Evolutionary conservation across 2,113 vertebrate genomes (phyloP).

Genomic region (Peucedramus taeniatus): DNA sequence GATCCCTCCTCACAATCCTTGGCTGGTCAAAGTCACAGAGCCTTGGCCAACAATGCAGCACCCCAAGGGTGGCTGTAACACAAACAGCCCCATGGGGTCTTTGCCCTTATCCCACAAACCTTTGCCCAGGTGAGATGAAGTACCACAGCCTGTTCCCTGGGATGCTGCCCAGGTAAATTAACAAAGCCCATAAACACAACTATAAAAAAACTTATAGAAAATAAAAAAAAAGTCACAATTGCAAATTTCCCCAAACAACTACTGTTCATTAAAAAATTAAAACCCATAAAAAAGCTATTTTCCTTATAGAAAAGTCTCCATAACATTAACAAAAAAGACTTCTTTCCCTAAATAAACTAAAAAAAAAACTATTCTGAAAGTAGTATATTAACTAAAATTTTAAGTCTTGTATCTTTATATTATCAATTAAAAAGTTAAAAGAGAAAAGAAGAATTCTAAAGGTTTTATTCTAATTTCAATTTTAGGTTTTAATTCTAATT

Average conservation of each 20-base stretch:
- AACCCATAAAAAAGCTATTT: background rate
- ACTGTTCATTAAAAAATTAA: too few relatives aligned
- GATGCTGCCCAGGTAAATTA: background rate
- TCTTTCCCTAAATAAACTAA: background rate
- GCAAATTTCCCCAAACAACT: too few relatives aligned
- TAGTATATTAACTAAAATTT: background rate
- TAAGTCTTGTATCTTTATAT: background rate
- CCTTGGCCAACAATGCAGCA: background rate
- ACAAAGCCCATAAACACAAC: too few relatives aligned
- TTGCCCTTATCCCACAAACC: background rate
- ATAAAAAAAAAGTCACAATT: too few relatives aligned
- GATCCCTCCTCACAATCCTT: background rate
- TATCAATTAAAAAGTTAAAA: background rate
- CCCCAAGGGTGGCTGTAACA: background rate
- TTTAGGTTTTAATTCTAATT: background rate
- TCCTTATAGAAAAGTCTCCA: background rate
- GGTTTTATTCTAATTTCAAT: background rate
- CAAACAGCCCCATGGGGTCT: background rate
- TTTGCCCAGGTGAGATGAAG: background rate
- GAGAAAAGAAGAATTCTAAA: background rate
- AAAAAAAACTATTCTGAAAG: background rate
- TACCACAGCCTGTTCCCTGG: background rate
- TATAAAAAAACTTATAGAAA: too few relatives aligned
- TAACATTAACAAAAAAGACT: background rate
- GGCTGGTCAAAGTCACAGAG: background rate